These are phyloP conservation scores for Drosophila novamexicana DNA, from an alignment of 1,140 invertebrate species.

Conservation along the genomic window DNA sequence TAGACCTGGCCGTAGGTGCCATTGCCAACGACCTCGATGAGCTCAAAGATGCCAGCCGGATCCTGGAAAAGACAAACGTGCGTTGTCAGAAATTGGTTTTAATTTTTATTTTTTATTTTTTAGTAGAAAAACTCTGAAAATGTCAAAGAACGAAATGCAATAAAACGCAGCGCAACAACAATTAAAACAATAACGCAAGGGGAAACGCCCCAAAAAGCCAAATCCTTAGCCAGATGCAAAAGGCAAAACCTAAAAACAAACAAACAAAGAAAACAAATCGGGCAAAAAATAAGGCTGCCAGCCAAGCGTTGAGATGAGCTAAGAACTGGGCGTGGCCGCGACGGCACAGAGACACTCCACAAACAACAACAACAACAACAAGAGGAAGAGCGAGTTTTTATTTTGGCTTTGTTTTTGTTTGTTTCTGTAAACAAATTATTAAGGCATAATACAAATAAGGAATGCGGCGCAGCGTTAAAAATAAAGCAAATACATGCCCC, in stretches of 20 bases:
- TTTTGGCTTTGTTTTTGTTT: constrained; percentile 51
- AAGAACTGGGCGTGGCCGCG: constrained; percentile 23
- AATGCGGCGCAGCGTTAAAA: constrained; percentile 60
- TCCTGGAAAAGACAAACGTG: constrained; percentile 88
- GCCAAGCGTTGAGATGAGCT: constrained; percentile 23
- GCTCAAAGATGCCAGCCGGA: constrained; percentile 99
- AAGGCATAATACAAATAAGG: constrained; percentile 63
- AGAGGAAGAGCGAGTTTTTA: constrained; percentile 5
- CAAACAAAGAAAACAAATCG: constrained; percentile 1
- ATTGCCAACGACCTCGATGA: constrained; percentile 99
- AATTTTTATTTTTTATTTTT: background rate
- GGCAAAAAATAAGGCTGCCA: constrained; percentile 4
- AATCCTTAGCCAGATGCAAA: constrained; percentile 35
- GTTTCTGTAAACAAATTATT: constrained; percentile 77
- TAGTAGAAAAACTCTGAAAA: background rate
- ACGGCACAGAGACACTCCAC: constrained; percentile 18
- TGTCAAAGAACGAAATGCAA: constrained; percentile 29
- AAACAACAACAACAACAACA: constrained; percentile 19
- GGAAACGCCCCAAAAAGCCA: constrained; percentile 34
- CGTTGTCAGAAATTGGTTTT: constrained; percentile 47
- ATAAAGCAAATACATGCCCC: constrained; percentile 50
- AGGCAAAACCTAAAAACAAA: constrained; percentile 12
- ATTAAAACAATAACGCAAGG: constrained; percentile 5
- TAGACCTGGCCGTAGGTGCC: constrained; percentile 99
- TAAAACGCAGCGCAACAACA: constrained; percentile 16